A percentile compares a stretch with the other conserved stretches of the same genome.
phyloP scores from a whole-genome alignment of 1,140 invertebrate genomes.

The Lasioglossum baleicum region DNA sequence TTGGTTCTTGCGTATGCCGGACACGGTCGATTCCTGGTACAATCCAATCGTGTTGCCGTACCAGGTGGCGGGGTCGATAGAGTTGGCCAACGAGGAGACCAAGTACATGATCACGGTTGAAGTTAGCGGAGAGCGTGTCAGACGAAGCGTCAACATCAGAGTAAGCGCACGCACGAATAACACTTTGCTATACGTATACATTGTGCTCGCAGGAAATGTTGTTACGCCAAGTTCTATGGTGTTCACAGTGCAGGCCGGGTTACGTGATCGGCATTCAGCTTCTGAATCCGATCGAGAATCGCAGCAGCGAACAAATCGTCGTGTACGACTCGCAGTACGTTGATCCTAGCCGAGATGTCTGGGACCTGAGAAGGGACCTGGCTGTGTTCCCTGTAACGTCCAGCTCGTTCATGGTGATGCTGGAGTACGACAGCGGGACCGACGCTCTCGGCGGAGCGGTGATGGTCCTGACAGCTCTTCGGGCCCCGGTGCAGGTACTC shows the following conservation, averaged over 20 bases:
- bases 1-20: slow-evolving; percentile 89
- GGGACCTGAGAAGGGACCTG: slow-evolving; percentile 90
- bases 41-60: slow-evolving; percentile 85
- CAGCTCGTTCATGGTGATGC: slow-evolving; percentile 89
- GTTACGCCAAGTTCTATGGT: not conserved
- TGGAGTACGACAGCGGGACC: slow-evolving; percentile 90
- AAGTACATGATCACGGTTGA: slow-evolving; percentile 88
- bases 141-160: slow-evolving; percentile 77
- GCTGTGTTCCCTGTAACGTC: slow-evolving; percentile 93
- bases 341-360: slow-evolving; percentile 83
- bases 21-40: slow-evolving; percentile 84
- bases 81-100: slow-evolving; percentile 86
- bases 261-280: slow-evolving; percentile 90
- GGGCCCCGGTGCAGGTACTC: slow-evolving; percentile 80
- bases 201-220: not conserved
- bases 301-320: slow-evolving; percentile 89
- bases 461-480: slow-evolving; percentile 89
- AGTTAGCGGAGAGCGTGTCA: slow-evolving; percentile 81
- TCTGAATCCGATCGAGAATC: slow-evolving; percentile 92
- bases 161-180: slow-evolving; percentile 60
- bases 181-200: not conserved
- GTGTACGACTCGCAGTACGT: slow-evolving; percentile 88
- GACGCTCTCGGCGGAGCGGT: slow-evolving; percentile 90
- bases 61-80: slow-evolving; percentile 82
- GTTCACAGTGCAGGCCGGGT: slow-evolving; percentile 85